Conservation (phyloP, 2,797 vertebrate genomes). For the Brachyrhaphis roseni region DNA sequence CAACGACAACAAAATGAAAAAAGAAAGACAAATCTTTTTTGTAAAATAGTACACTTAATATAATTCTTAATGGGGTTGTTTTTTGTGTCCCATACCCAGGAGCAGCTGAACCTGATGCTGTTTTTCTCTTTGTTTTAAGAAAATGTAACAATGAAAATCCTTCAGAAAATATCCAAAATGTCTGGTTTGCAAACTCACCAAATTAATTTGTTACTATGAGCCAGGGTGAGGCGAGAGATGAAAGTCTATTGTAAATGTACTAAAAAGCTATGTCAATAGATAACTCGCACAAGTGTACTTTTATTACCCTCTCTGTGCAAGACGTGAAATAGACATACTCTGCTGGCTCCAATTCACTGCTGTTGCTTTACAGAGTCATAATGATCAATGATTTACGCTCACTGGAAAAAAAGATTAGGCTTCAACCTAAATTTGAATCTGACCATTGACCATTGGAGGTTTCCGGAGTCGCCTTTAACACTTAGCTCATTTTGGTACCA, state of each 20-base stretch:
- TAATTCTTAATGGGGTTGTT: background rate
- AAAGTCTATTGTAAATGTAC: constrained; percentile 1
- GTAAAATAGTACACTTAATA: background rate
- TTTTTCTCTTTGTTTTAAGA: background rate
- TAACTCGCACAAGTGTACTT: constrained; percentile 2
- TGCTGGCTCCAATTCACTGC: background rate
- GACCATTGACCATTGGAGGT: background rate
- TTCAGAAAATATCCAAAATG: background rate
- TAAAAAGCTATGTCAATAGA: constrained; percentile 2
- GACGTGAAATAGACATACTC: background rate
- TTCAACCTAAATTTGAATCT: background rate
- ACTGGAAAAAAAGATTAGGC: background rate
- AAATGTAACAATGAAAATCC: background rate
- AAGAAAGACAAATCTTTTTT: background rate
- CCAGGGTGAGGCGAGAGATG: background rate
- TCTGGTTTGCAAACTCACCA: no score
- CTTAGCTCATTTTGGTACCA: background rate
- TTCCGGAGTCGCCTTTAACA: background rate
- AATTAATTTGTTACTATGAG: background rate
- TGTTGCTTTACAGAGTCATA: background rate
- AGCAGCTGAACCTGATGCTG: background rate
- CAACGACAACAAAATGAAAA: background rate
- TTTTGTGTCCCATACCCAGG: background rate
- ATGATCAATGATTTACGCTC: constrained; percentile 3
- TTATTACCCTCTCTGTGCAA: constrained; percentile 4